Evolutionary conservation across 23 tunicate genomes (phyloP).

Genomic region (Ciona savignyi): DNA sequence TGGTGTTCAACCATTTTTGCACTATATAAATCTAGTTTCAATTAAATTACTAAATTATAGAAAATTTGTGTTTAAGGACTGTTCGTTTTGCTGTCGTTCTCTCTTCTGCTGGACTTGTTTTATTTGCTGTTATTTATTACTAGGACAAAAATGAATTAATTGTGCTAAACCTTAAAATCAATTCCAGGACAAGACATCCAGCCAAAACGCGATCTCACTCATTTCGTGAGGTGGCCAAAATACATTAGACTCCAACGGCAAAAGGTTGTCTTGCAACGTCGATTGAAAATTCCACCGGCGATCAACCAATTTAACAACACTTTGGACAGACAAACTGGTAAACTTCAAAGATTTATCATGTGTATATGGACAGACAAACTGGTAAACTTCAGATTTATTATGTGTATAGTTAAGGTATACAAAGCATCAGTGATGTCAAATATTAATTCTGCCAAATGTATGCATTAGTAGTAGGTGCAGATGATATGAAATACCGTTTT

Average conservation of each 20-base stretch:
- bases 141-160: too few species aligned
- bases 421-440: constrained; percentile 23
- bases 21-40: too few species aligned
- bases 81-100: too few species aligned
- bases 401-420: too few species aligned
- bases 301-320: constrained; percentile 93
- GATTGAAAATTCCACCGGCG: constrained; percentile 97
- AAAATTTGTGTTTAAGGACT: too few species aligned
- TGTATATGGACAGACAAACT: too few species aligned
- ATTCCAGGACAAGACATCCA: constrained; percentile 83
- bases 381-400: too few species aligned
- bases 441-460: constrained; percentile 35
- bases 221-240: constrained; percentile 97
- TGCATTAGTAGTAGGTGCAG: constrained; percentile 5
- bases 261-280: constrained; percentile 72
- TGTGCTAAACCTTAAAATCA: background rate
- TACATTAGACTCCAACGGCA: constrained; percentile 97
- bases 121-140: too few species aligned
- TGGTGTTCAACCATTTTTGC: too few species aligned
- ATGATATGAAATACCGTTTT: constrained; percentile 28
- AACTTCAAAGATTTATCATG: background rate
- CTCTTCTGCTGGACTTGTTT: too few species aligned
- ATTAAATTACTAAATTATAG: too few species aligned
- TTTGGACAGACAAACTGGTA: constrained; percentile 78
- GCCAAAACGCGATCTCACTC: constrained; percentile 93